Conservation (phyloP, 2,797 vertebrate genomes). For the Micrastur ruficollis region DNA sequence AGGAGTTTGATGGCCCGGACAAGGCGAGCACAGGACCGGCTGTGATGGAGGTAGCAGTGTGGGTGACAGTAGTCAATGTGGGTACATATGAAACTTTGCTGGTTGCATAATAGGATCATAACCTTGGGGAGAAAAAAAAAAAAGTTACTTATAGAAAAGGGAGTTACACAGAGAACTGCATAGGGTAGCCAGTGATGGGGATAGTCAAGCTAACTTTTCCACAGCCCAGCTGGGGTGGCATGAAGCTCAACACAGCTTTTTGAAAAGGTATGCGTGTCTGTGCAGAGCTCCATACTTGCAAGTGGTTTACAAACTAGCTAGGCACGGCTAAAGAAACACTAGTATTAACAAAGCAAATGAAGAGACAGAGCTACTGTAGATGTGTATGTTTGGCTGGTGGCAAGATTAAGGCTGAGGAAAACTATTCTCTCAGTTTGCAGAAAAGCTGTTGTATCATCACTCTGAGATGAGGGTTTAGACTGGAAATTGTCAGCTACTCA, state of each 20-base stretch:
- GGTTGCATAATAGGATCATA: constrained; percentile 97
- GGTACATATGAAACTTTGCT: constrained; percentile 98
- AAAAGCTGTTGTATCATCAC: not conserved
- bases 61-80: constrained; percentile 97
- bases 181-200: not conserved
- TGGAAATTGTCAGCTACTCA: not conserved
- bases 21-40: constrained; percentile 93
- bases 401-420: not conserved
- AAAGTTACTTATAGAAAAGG: not conserved
- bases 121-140: constrained; percentile 77
- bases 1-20: constrained; percentile 96
- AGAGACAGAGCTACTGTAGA: not conserved
- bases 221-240: not conserved
- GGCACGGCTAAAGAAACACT: not conserved
- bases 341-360: not conserved
- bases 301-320: not conserved
- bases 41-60: constrained; percentile 96
- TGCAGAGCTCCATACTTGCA: not conserved
- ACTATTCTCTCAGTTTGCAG: not conserved
- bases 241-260: not conserved
- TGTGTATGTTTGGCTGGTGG: not conserved
- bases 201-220: not conserved
- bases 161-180: not conserved
- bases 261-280: not conserved
- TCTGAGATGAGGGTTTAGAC: not conserved